Evolutionary conservation across 2,113 vertebrate genomes (phyloP).

Genomic region (Merops nubicus): DNA sequence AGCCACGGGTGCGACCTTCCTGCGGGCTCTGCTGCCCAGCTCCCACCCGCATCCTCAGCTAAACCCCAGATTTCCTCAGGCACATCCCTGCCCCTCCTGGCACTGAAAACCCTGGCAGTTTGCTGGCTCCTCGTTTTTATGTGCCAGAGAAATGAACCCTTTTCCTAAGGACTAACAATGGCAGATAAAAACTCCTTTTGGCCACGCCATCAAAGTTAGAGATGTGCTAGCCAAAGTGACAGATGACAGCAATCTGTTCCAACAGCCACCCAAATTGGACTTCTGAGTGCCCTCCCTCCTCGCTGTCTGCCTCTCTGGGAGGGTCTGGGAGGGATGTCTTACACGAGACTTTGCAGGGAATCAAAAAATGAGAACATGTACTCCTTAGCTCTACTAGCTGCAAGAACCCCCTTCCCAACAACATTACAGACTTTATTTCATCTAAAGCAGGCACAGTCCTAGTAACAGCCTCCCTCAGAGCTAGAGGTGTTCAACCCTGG

Average conservation of each 20-base stretch:
- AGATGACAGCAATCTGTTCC: not conserved
- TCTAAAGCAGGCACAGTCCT: not conserved
- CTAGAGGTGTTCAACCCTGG: not conserved
- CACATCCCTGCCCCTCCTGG: not conserved
- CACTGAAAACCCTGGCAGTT: not conserved
- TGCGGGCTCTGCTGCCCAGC: not conserved
- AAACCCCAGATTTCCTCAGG: not conserved
- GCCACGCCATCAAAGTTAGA: not conserved
- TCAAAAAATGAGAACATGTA: not conserved
- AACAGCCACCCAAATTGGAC: not conserved
- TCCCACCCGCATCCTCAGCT: not conserved
- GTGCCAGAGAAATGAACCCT: accelerated
- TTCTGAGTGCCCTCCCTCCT: not conserved
- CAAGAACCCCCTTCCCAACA: not conserved
- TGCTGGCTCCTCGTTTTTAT: not conserved
- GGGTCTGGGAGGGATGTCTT: not conserved
- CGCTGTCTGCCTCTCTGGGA: not conserved
- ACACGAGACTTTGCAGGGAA: not conserved
- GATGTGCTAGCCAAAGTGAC: not conserved
- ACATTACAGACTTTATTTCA: not conserved
- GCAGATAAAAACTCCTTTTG: not conserved
- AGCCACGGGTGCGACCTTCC: accelerated
- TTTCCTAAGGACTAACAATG: not conserved
- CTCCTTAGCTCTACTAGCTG: not conserved
- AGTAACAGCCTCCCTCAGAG: not conserved